phyloP scores from a whole-genome alignment of 2,797 vertebrate genomes.

The Hapalemur alaotrensis region DNA sequence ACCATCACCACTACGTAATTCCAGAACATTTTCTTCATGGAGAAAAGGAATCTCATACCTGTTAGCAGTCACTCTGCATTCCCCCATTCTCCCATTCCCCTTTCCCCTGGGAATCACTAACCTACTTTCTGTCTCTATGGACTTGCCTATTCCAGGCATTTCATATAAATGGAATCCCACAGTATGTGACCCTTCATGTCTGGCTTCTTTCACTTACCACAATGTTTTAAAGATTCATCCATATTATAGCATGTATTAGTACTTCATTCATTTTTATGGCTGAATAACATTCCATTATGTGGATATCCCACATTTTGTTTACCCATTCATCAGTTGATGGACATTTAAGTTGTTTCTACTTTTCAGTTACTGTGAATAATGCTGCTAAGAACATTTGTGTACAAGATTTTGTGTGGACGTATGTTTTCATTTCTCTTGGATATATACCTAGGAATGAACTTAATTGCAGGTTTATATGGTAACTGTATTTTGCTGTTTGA shows the following conservation, averaged over 20 bases:
- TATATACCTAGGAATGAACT: background rate
- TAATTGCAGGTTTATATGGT: background rate
- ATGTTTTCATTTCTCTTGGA: background rate
- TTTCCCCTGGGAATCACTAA: background rate
- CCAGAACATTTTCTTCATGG: constrained; percentile 8
- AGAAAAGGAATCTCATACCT: background rate
- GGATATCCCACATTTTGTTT: background rate
- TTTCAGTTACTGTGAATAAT: background rate
- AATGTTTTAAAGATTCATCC: constrained; percentile 6
- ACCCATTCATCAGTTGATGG: background rate
- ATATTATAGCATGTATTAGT: background rate
- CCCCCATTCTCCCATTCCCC: background rate
- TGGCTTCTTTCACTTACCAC: background rate
- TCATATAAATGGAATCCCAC: background rate
- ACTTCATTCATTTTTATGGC: background rate
- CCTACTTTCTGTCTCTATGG: background rate
- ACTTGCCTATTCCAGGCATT: background rate
- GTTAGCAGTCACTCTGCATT: background rate
- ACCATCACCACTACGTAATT: background rate
- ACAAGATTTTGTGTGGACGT: background rate
- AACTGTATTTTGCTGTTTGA: background rate
- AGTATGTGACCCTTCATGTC: background rate
- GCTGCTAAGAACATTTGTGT: background rate
- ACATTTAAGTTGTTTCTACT: background rate
- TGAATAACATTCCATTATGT: background rate